Evolutionary conservation across 2,113 vertebrate species (phyloP).

Genomic region (Phocoena sinus): DNA sequence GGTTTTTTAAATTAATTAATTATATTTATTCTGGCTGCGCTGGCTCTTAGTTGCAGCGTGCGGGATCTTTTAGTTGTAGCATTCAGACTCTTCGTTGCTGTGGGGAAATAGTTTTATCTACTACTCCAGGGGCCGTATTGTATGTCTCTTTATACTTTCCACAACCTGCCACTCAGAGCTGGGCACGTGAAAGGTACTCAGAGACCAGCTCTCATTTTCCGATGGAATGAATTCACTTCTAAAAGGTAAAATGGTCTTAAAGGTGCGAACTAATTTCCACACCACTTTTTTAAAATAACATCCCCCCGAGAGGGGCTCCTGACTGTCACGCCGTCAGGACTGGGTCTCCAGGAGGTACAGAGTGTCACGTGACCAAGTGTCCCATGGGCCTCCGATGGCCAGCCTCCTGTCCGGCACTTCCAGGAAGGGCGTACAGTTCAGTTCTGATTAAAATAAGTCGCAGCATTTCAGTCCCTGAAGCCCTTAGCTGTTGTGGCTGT

Average conservation of each 20-base stretch:
- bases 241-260: neutral
- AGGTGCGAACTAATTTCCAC: neutral
- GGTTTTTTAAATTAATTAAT: accelerated
- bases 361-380: neutral
- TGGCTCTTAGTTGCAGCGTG: too few relatives aligned
- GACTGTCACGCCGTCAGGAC: accelerated
- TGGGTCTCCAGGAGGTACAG: neutral
- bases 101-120: neutral
- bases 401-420: neutral
- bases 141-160: neutral
- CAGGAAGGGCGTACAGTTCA: neutral
- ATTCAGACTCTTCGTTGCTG: too few relatives aligned
- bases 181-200: neutral
- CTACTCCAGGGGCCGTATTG: neutral
- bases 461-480: neutral
- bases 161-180: neutral
- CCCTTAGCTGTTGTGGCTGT: neutral
- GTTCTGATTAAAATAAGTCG: neutral
- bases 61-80: too few relatives aligned
- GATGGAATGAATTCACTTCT: neutral
- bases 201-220: neutral
- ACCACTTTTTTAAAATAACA: neutral
- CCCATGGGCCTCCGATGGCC: neutral
- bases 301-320: neutral
- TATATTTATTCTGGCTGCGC: too few relatives aligned